Evolutionary conservation across 1,140 invertebrate genomes (phyloP).

Genomic region (Cheumatopsyche charites): DNA sequence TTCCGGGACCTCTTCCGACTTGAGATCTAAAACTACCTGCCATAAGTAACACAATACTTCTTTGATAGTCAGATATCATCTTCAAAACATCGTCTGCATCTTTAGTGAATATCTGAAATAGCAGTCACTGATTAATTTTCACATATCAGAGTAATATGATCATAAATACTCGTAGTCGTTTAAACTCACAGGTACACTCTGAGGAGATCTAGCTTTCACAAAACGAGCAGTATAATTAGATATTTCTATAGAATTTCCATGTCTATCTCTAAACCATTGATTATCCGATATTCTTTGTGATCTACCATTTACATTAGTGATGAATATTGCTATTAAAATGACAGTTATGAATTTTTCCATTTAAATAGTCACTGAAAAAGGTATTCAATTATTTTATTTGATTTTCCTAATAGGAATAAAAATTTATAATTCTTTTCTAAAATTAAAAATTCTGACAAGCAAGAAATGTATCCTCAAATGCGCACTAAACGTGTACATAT

Average conservation of each 20-base stretch:
- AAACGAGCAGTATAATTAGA: neutral
- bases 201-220: neutral
- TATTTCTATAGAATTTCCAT: neutral
- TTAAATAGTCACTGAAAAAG: neutral
- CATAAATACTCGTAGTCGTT: too few species aligned
- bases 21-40: neutral
- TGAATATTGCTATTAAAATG: too few species aligned
- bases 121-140: too few species aligned
- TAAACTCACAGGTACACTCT: neutral
- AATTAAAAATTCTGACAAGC: too few species aligned
- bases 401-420: too few species aligned
- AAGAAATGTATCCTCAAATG: too few species aligned
- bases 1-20: neutral
- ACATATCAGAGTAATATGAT: too few species aligned
- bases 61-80: slow-evolving; percentile 6
- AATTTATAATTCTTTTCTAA: too few species aligned
- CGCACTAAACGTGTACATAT: too few species aligned
- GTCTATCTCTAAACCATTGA: neutral
- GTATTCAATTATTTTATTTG: too few species aligned
- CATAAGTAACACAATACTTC: neutral
- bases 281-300: neutral
- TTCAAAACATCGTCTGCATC: neutral
- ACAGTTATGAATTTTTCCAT: too few species aligned
- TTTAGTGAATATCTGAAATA: neutral
- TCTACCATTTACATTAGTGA: neutral